Evolutionary conservation across 2,888 invertebrate genomes (phyloP).

Genomic region (Drosophila multiciliata): DNA sequence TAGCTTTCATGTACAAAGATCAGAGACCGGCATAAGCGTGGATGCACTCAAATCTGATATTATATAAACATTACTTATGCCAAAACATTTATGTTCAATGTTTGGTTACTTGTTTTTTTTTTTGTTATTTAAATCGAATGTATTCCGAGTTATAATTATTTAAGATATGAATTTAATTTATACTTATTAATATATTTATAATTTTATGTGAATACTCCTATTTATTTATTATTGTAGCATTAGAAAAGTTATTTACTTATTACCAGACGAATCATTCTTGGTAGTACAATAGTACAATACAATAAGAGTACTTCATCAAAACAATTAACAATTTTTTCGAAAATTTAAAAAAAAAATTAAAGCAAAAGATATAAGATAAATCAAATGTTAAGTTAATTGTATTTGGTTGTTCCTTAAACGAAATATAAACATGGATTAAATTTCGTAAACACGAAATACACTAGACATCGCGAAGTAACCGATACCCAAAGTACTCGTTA

Average conservation of each 20-base stretch:
- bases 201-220: not conserved
- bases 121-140: not conserved
- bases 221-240: not conserved
- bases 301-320: not conserved
- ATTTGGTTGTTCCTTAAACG: not conserved
- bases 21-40: constrained; percentile 27
- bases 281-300: not conserved
- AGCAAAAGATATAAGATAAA: not conserved
- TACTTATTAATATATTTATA: not conserved
- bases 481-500: constrained; percentile 33
- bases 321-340: not conserved
- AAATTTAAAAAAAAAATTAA: not conserved
- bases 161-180: not conserved
- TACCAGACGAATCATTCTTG: not conserved
- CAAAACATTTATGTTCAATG: not conserved
- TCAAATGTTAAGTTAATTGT: not conserved
- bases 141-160: not conserved
- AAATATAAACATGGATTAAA: not conserved
- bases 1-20: constrained; percentile 56
- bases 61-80: constrained; percentile 21
- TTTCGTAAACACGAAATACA: not conserved
- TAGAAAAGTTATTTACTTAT: not conserved
- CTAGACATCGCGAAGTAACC: constrained; percentile 47
- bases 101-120: not conserved
- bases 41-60: constrained; percentile 53